phyloP scores from a whole-genome alignment of 2,888 invertebrate genomes.

The Cerastis leucographa region DNA sequence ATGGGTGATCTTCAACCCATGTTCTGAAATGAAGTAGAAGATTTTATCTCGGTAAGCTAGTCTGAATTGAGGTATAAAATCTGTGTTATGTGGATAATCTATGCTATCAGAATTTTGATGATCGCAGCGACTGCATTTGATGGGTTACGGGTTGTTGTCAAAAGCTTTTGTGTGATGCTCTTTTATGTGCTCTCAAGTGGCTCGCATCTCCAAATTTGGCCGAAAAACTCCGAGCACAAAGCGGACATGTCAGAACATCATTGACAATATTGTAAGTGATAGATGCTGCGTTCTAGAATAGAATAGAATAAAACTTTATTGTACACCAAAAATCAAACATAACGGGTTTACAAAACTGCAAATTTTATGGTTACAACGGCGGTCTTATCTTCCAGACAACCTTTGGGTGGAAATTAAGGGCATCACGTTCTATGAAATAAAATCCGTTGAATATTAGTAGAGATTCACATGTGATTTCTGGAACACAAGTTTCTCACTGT shows the following conservation, averaged over 20 bases:
- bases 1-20: constrained; percentile 16
- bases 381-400: too few relatives aligned
- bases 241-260: too few relatives aligned
- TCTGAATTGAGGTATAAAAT: neutral
- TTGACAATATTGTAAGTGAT: neutral
- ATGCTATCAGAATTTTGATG: neutral
- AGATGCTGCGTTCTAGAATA: too few relatives aligned
- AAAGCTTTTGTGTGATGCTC: neutral
- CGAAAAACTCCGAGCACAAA: neutral
- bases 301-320: too few relatives aligned
- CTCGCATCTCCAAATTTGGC: neutral
- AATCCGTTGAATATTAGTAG: neutral
- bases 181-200: neutral
- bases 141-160: neutral
- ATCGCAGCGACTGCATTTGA: neutral
- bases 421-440: neutral
- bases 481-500: neutral
- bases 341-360: too few relatives aligned
- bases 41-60: constrained; percentile 8
- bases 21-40: constrained; percentile 15
- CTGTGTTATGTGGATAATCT: neutral
- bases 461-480: neutral
- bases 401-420: too few relatives aligned
- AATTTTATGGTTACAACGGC: too few relatives aligned
- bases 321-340: too few relatives aligned